Evolutionary conservation across 2,888 invertebrate species (phyloP), one percentile per base, ranked within the genome.

Genomic region (Aphodius sticticus): DNA sequence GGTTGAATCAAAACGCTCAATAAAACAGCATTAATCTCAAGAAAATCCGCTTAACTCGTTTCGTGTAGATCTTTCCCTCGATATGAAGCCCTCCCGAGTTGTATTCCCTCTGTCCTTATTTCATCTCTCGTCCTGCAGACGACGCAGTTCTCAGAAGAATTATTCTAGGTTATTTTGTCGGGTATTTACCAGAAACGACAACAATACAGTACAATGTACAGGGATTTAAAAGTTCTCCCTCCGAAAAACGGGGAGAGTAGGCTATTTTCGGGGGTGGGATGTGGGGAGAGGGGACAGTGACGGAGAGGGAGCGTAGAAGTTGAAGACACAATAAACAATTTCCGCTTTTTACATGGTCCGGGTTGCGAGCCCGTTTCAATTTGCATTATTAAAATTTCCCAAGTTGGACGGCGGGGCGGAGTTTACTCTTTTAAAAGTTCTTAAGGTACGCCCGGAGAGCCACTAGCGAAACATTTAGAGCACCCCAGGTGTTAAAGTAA

Each of bases 331-430:
- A 82, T 82, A 82, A 82, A 79, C 80, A 81, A 77, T 82, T 84
- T 84, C 80, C 81, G 81, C 81, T 82, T 84, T 82, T 83, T 82
- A 16, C 83, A 82, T 82, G 82, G 83, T 81, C 82, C 80, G 80
- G 81, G 83, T 26, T 83, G 82, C 81, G 81, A 83, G 81, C 82
- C 81, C 81, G 78, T 82, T 85, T 83, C 84, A 84, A 84, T 83
- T 84, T 84, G 83, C 84, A 84, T 85, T 85, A 85, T 85, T 84
- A 85, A 84, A 84, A 84, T 82, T 82, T 82, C 81, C 71, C 81
- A 80, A 78, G 76, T 80, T 77, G 81, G 77, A 76, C 76, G 79
- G 53, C 53, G 12, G 12, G 53, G 53, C 53, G 53, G 53, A 53
- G 53, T 53, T 53, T 53, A 53, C 53, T 81, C 79, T 78, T 82